phyloP scores from a whole-genome alignment of 2,113 vertebrate genomes.

The Glareola pratincola region DNA sequence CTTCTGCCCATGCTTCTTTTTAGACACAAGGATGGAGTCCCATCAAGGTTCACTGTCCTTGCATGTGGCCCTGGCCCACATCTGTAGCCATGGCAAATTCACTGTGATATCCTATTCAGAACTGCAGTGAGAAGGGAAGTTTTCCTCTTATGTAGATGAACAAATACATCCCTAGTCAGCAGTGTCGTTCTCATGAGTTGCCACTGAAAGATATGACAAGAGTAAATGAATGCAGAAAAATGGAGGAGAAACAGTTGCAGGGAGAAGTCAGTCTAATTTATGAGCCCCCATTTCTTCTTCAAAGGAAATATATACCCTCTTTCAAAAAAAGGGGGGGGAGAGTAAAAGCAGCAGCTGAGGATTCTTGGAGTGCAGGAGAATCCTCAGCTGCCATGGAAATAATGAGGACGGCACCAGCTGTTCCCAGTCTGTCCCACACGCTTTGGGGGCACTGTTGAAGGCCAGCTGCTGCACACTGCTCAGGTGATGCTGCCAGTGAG shows the following conservation, averaged over 20 bases:
- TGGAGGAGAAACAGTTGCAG: conserved; percentile 3
- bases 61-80: neutral
- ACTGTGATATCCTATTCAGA: neutral
- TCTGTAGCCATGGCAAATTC: neutral
- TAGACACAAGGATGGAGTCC: neutral
- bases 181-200: neutral
- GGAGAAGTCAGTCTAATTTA: conserved; percentile 41
- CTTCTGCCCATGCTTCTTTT: neutral
- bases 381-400: conserved; percentile 60
- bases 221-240: conserved; percentile 36
- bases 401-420: conserved; percentile 34
- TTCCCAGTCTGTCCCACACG: neutral
- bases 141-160: neutral
- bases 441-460: neutral
- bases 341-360: conserved; percentile 49
- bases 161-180: neutral
- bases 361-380: conserved; percentile 40
- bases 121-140: neutral
- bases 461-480: neutral
- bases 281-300: conserved; percentile 15
- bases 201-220: neutral
- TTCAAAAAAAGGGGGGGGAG: neutral
- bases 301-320: conserved; percentile 47
- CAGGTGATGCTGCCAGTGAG: neutral
- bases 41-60: neutral